Evolutionary conservation across 2,113 vertebrate genomes (phyloP).

Genomic region (Erythrolamprus reginae): DNA sequence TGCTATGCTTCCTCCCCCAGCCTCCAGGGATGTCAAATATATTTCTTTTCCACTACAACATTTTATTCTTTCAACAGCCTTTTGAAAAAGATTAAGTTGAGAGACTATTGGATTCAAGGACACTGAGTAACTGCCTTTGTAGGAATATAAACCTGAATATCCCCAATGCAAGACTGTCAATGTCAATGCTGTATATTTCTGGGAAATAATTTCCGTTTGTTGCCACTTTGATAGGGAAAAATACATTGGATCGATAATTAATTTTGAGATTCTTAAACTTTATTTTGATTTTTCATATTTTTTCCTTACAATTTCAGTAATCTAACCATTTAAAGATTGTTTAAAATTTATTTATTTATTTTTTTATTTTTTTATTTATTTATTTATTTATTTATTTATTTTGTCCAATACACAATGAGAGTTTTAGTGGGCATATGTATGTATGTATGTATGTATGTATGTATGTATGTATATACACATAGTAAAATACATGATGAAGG

Average conservation of each 20-base stretch:
- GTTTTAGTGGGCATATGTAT: too few relatives aligned
- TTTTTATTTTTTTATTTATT: too few relatives aligned
- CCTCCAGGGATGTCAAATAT: neutral
- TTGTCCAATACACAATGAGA: too few relatives aligned
- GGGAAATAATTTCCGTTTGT: neutral
- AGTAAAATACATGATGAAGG: too few relatives aligned
- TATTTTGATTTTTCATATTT: neutral
- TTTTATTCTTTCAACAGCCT: neutral
- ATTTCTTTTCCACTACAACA: neutral
- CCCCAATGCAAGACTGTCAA: neutral
- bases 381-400: too few relatives aligned
- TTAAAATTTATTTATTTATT: neutral
- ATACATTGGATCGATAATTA: neutral
- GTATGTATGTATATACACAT: too few relatives aligned
- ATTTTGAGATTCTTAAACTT: neutral
- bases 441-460: too few relatives aligned
- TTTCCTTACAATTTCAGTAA: neutral
- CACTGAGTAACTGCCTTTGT: neutral
- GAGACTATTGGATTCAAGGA: neutral
- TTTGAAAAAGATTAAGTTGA: neutral
- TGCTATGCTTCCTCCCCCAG: neutral
- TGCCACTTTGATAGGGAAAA: neutral
- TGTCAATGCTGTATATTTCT: neutral
- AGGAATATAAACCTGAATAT: neutral
- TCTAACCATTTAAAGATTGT: neutral